These are phyloP conservation scores for Drosophila setosimentum DNA, from an alignment of 2,888 invertebrate species.

Conservation along the genomic window DNA sequence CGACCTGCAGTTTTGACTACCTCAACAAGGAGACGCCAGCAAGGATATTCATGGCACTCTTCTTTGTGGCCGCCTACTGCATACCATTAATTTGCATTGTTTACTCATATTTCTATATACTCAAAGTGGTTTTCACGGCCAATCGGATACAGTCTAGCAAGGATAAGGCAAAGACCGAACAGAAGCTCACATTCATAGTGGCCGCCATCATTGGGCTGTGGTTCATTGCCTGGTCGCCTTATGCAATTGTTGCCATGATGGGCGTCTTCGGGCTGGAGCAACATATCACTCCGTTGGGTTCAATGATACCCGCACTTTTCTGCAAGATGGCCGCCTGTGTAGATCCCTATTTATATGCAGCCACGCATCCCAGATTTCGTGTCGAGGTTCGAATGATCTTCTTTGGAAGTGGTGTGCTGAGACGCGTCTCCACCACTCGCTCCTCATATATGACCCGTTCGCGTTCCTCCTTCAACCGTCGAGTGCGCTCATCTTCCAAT, in stretches of 20 bases:
- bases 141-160: constrained; percentile 87
- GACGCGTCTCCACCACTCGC: constrained; percentile 78
- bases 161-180: constrained; percentile 89
- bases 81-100: constrained; percentile 90
- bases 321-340: constrained; percentile 93
- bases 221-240: constrained; percentile 93
- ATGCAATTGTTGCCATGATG: constrained; percentile 90
- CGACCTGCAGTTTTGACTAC: constrained; percentile 95
- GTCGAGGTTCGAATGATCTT: constrained; percentile 86
- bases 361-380: constrained; percentile 92
- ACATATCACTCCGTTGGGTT: constrained; percentile 89
- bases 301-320: constrained; percentile 92
- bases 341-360: constrained; percentile 92
- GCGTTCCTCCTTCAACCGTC: constrained; percentile 73
- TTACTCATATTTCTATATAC: constrained; percentile 90
- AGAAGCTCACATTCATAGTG: constrained; percentile 89
- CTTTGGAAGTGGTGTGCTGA: constrained; percentile 66
- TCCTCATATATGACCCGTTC: constrained; percentile 80
- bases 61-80: constrained; percentile 91
- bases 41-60: constrained; percentile 90
- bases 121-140: constrained; percentile 88
- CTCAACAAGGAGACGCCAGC: constrained; percentile 88
- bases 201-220: constrained; percentile 90
- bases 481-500: constrained; percentile 53
- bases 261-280: constrained; percentile 89